Conservation (phyloP, 2,888 invertebrate genomes). For the Cylindroiulus punctatus region DNA sequence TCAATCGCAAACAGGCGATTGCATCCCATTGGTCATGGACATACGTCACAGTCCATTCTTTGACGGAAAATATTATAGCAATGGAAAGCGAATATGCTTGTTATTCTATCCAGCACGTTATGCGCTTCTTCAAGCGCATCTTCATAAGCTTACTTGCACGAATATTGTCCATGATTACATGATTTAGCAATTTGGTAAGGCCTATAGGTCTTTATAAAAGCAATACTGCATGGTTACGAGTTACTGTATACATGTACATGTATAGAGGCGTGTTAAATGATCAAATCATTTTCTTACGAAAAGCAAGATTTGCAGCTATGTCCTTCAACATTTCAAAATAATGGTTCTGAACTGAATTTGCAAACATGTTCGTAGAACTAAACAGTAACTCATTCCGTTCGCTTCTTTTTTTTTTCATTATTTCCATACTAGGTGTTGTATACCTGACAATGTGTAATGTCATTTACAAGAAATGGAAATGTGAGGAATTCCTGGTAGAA, state of each 20-base stretch:
- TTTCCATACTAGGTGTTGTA: neutral
- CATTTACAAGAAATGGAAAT: neutral
- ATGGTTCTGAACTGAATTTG: neutral
- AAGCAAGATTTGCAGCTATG: neutral
- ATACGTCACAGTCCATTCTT: too few relatives aligned
- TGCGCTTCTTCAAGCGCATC: too few relatives aligned
- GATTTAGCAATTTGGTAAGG: neutral
- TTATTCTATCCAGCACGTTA: too few relatives aligned
- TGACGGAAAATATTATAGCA: too few relatives aligned
- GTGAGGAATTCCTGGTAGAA: neutral
- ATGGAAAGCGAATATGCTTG: too few relatives aligned
- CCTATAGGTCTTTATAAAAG: neutral
- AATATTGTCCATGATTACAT: neutral
- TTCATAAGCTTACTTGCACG: neutral
- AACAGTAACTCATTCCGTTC: neutral
- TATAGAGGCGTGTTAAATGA: neutral
- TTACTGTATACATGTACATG: neutral
- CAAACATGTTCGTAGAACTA: neutral
- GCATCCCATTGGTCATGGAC: too few relatives aligned
- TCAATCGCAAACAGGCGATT: too few relatives aligned
- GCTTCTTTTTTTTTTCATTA: neutral
- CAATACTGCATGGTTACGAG: neutral
- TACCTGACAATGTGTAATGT: neutral
- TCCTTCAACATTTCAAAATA: neutral
- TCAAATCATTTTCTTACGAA: neutral